Evolutionary conservation across 2,797 vertebrate genomes (phyloP).

Genomic region (Enteromius fasciolatus): DNA sequence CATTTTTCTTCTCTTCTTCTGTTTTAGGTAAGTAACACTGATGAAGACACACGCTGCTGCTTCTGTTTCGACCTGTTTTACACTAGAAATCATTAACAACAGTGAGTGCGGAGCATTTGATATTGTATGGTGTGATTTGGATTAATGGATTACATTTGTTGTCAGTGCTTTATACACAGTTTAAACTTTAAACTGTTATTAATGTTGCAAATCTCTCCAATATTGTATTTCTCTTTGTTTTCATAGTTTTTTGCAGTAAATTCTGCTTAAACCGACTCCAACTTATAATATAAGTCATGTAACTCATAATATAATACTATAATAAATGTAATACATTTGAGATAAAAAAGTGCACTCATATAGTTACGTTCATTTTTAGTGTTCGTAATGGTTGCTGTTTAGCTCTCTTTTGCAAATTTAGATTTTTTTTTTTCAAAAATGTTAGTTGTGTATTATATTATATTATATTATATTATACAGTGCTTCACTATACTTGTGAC

Average conservation of each 20-base stretch:
- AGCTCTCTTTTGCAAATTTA: neutral
- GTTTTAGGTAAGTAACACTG: slow-evolving; percentile 48
- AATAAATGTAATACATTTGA: no score
- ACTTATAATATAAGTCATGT: neutral
- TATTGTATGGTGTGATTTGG: neutral
- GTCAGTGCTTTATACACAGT: neutral
- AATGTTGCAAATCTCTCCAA: neutral
- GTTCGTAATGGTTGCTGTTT: no score
- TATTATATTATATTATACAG: no score
- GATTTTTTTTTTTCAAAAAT: neutral
- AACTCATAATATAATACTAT: neutral
- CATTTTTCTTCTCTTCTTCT: slow-evolving; percentile 33
- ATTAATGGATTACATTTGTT: neutral
- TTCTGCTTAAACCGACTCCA: neutral
- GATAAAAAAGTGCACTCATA: neutral
- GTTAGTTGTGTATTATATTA: no score
- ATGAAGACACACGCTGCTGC: neutral
- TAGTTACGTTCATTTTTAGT: neutral
- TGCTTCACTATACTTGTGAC: neutral
- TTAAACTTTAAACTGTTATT: neutral
- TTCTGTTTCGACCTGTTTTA: neutral
- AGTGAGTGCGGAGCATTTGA: neutral
- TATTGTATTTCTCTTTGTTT: neutral
- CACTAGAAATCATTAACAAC: neutral
- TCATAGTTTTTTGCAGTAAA: neutral